Conservation (phyloP, 2,888 invertebrate species). For the Apodemia duryi region DNA sequence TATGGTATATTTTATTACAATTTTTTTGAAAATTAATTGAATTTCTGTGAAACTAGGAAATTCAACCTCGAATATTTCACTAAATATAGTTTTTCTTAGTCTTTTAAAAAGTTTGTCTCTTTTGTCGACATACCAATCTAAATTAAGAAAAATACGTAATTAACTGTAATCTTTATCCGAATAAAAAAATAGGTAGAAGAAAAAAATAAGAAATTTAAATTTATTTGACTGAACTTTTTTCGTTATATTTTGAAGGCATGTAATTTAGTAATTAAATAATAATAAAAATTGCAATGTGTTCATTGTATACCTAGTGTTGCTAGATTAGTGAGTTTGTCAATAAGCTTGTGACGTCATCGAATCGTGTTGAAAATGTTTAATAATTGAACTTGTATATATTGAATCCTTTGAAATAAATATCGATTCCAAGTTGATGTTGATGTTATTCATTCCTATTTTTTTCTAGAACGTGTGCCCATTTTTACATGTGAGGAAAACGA, state of each 20-base stretch:
- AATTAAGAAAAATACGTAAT: neutral
- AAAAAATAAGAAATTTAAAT: neutral
- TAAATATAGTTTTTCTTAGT: neutral
- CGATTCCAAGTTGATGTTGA: slow-evolving; percentile 35
- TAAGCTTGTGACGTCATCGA: slow-evolving; percentile 47
- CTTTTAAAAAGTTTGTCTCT: neutral
- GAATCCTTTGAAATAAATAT: slow-evolving; percentile 34
- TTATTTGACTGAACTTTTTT: slow-evolving; percentile 6
- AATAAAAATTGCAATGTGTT: slow-evolving; percentile 61
- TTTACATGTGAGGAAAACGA: neutral
- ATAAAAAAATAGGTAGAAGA: neutral
- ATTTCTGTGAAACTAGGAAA: neutral
- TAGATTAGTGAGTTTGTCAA: slow-evolving; percentile 47
- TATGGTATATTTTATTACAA: too few species aligned
- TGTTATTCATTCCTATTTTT: slow-evolving; percentile 32
- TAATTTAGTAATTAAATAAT: slow-evolving; percentile 24
- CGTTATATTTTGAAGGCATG: slow-evolving; percentile 2
- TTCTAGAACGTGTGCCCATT: slow-evolving; percentile 15
- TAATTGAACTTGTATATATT: slow-evolving; percentile 45
- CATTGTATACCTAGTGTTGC: slow-evolving; percentile 68
- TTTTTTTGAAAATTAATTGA: neutral
- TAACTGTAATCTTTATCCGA: neutral
- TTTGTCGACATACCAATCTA: neutral
- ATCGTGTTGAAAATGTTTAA: slow-evolving; percentile 49
- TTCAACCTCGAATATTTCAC: neutral